Evolutionary conservation across 2,888 invertebrate species (phyloP).

Genomic region (Sminthurinus aureus): DNA sequence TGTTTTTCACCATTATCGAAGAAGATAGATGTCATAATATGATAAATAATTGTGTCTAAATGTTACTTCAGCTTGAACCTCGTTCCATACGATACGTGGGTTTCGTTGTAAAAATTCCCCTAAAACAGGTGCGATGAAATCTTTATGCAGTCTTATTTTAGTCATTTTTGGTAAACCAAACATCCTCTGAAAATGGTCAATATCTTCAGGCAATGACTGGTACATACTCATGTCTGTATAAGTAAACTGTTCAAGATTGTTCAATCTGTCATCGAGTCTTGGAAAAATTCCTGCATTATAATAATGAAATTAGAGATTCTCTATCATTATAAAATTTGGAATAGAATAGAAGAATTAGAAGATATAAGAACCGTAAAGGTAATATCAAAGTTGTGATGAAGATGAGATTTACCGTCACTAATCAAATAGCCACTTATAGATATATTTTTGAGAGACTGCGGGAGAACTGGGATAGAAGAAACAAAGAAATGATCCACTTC

Average conservation of each 20-base stretch:
- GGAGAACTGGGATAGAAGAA: neutral
- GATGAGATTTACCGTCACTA: neutral
- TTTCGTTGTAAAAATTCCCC: conserved; percentile 8
- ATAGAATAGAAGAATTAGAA: no score
- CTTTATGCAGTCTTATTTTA: conserved; percentile 10
- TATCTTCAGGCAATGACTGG: neutral
- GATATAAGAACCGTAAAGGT: no score
- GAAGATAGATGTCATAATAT: conserved; percentile 18
- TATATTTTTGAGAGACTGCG: conserved; percentile 4
- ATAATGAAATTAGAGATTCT: no score
- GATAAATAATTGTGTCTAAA: conserved; percentile 29
- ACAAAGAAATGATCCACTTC: conserved; percentile 36
- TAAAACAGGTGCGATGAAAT: neutral
- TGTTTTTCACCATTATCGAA: no score
- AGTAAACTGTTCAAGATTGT: conserved; percentile 18
- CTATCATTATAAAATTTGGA: no score
- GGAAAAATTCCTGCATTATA: neutral
- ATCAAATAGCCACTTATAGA: conserved; percentile 25
- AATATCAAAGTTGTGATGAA: no score
- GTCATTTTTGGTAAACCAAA: neutral
- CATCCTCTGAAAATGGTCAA: conserved; percentile 18
- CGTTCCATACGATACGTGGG: neutral
- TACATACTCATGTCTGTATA: conserved; percentile 25
- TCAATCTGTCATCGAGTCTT: conserved; percentile 8
- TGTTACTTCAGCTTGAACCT: conserved; percentile 21